Percentiles rank a stretch among this genome's conserved stretches.
Evolutionary conservation across 2,888 invertebrate species (phyloP).

Genomic region (Drosophila nr. perissopoda): DNA sequence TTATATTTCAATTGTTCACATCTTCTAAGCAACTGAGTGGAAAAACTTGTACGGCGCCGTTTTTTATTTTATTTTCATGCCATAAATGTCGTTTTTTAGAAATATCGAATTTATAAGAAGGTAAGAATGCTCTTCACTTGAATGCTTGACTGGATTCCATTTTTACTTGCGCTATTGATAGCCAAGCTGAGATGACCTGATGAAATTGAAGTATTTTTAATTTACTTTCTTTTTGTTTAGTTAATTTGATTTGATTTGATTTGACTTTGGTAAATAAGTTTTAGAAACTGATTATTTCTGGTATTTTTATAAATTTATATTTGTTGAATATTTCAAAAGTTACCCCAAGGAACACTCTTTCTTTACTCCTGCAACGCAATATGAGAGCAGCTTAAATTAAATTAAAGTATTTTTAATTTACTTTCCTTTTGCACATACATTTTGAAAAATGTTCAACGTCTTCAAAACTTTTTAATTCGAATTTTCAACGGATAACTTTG

Average conservation of each 20-base stretch:
- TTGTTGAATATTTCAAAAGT: not conserved
- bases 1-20: slow-evolving; percentile 7
- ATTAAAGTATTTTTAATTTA: not conserved
- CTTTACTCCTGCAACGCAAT: not conserved
- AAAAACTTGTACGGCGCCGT: slow-evolving; percentile 18
- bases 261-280: not conserved
- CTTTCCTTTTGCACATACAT: not conserved
- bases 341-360: not conserved
- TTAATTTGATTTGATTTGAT: not conserved
- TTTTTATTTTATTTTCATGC: not conserved
- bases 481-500: not conserved
- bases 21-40: slow-evolving; percentile 12
- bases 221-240: not conserved
- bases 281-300: not conserved
- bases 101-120: not conserved
- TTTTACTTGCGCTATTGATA: not conserved
- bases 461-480: not conserved
- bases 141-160: not conserved
- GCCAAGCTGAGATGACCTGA: not conserved
- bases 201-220: not conserved
- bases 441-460: not conserved
- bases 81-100: not conserved
- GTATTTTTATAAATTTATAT: not conserved
- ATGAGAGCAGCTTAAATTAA: not conserved
- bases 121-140: not conserved